Base-by-base conservation (phyloP, 2,888 invertebrate species). In the Andrena marginata region DNA sequence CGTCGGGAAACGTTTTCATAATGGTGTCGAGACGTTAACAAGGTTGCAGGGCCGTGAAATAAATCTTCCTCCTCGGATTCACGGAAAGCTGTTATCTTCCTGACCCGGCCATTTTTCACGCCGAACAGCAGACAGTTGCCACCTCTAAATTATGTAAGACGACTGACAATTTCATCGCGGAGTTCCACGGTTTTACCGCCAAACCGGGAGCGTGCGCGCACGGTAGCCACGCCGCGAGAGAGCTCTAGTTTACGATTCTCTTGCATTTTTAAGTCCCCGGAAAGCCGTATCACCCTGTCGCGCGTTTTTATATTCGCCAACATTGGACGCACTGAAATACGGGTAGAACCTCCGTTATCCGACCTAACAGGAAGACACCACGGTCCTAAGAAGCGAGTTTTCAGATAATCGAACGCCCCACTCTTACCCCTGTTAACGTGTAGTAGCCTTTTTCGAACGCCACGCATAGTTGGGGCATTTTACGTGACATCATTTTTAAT, bases 111-210 rank as follows among this genome's bases (percentile, higher is more conserved):
- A 64, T 80, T 81, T 74, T 54, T 80, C 74, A 74, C 60, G 48
- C n/a, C 60, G 20, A 68, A 51, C 33, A 26, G 62, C 48, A 56
- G 48, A 78, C 72, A 56, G 62, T 48, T 29, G 26, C 16, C 64
- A 35, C 26, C 23, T 31, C 20, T 64, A 69, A 73, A 74, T 80
- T 80, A 79, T 60, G 60, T 42, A 69, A 51, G 59, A 49, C 70
- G 60, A 65, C 65, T 70, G 80, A 80, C 80, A 65, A 80, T 70
- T 80, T 60, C 65, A 49, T 74, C 70, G 74, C 56, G n/a, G 56
- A 23, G 68, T 56, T 1, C 3, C 23, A 16, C 16, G 35, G 13
- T 63, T 35, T 56, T 31, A 33, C n/a, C 59, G 51, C 20, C 20
- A 2, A 54, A 51, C 42, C 13, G 23, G 3, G 33, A 49, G 13